Conservation (phyloP, 2,113 vertebrate species). For the Machaerirhynchus nigripectus region DNA sequence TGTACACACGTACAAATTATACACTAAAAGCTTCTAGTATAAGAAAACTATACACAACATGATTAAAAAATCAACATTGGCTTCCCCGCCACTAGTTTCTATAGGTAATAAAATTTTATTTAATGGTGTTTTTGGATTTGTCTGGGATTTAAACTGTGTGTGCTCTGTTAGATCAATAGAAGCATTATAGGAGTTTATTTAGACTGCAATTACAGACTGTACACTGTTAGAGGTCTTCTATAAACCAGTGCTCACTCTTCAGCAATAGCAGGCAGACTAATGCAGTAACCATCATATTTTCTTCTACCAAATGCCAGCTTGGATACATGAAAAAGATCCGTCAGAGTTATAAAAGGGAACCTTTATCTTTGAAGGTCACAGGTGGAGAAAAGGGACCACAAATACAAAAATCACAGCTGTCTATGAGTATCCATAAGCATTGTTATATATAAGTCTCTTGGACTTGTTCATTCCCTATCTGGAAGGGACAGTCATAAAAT, state of each 20-base stretch:
- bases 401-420: not conserved
- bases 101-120: not conserved
- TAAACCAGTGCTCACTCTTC: not conserved
- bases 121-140: not conserved
- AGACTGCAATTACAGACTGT: not conserved
- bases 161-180: not conserved
- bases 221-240: not conserved
- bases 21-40: not conserved
- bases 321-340: not conserved
- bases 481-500: slow-evolving; percentile 17
- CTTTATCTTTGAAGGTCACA: slow-evolving; percentile 36
- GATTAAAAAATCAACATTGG: not conserved
- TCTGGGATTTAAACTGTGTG: not conserved
- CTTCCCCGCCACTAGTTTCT: not conserved
- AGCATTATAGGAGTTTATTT: not conserved
- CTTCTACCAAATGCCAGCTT: not conserved
- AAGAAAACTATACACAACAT: not conserved
- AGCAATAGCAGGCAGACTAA: not conserved
- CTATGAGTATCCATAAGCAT: not conserved
- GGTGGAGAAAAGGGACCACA: not conserved
- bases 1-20: not conserved
- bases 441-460: not conserved
- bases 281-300: not conserved
- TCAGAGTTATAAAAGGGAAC: not conserved
- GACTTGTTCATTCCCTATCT: not conserved